Percentiles rank a stretch among this genome's conserved stretches.
Conservation (phyloP, 2,797 vertebrate species). For the Poecile montanus region DNA sequence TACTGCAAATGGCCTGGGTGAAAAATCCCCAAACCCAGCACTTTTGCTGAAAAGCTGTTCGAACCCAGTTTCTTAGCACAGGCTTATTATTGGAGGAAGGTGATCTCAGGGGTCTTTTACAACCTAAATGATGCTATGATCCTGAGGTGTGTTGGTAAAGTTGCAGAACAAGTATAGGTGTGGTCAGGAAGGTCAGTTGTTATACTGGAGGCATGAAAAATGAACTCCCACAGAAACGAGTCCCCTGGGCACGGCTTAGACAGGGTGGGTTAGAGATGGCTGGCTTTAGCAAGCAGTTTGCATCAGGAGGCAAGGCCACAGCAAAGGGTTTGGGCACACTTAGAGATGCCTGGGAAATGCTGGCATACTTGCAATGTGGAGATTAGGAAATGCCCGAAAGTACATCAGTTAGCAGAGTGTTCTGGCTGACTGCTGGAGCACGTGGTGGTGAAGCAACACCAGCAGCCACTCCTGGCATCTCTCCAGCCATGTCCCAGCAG, state of each 20-base stretch:
- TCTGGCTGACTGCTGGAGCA: background rate
- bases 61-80: background rate
- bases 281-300: background rate
- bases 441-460: background rate
- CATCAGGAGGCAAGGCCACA: background rate
- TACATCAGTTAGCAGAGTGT: background rate
- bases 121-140: background rate
- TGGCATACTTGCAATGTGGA: background rate
- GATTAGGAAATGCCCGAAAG: background rate
- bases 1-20: background rate
- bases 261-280: too few species aligned
- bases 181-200: background rate
- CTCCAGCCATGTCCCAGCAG: background rate
- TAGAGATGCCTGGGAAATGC: rapidly evolving
- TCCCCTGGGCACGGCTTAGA: background rate
- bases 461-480: background rate
- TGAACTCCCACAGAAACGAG: background rate
- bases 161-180: background rate
- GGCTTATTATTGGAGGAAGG: background rate
- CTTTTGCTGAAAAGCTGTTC: background rate
- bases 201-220: background rate
- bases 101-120: background rate
- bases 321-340: background rate
- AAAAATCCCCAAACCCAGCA: background rate
- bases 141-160: background rate